Evolutionary conservation across 2,888 invertebrate species (phyloP).

Genomic region (Standfussiana lucernea): DNA sequence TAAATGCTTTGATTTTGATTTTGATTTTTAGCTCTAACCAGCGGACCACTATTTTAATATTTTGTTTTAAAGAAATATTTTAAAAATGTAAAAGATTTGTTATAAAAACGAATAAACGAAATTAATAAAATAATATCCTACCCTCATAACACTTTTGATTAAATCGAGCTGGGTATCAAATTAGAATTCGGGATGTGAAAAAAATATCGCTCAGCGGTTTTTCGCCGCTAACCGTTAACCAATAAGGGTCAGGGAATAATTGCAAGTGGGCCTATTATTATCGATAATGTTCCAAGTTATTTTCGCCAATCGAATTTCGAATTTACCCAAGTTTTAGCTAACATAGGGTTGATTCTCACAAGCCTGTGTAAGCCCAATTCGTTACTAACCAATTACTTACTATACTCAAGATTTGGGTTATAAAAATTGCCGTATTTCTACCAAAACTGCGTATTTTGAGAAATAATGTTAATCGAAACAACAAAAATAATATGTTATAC

Average conservation of each 20-base stretch:
- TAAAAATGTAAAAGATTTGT: background rate
- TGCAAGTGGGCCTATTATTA: slow-evolving; percentile 27
- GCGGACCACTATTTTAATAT: no score
- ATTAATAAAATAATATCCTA: background rate
- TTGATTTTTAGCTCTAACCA: no score
- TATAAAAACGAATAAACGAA: background rate
- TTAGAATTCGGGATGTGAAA: slow-evolving; percentile 34
- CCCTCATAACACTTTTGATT: slow-evolving; percentile 32
- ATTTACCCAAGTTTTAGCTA: background rate
- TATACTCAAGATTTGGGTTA: background rate
- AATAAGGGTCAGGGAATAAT: slow-evolving; percentile 57
- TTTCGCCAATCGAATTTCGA: slow-evolving; percentile 17
- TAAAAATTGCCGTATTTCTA: background rate
- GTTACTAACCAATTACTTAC: background rate
- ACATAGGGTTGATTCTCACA: background rate
- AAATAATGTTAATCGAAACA: background rate
- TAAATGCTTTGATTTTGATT: no score
- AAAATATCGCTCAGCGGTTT: slow-evolving; percentile 35
- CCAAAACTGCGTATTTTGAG: background rate
- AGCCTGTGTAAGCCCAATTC: background rate
- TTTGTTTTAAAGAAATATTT: no score
- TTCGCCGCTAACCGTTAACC: slow-evolving; percentile 15
- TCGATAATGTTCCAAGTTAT: slow-evolving; percentile 31
- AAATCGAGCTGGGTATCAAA: slow-evolving; percentile 33
- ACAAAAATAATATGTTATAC: background rate